phyloP scores from a whole-genome alignment of 2,797 vertebrate species.

The Meda fulgida region DNA sequence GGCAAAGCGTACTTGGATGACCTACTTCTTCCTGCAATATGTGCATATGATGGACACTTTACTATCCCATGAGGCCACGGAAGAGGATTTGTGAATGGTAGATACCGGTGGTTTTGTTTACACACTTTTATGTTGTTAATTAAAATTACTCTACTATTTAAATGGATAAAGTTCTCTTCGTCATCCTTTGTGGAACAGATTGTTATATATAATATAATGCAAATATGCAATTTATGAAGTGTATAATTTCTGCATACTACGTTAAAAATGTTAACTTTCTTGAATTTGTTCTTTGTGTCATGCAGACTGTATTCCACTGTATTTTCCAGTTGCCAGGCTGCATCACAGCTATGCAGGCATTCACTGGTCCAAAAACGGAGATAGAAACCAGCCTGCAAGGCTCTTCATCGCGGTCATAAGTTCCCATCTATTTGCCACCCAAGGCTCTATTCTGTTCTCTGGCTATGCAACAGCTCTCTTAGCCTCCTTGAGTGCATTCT shows the following conservation, averaged over 20 bases:
- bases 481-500: slow-evolving; percentile 56
- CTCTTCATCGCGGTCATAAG: slow-evolving; percentile 28
- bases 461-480: slow-evolving; percentile 43
- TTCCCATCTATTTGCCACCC: slow-evolving; percentile 33
- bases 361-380: slow-evolving; percentile 10
- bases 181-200: too few species aligned
- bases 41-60: too few species aligned
- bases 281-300: background rate
- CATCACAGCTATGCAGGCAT: slow-evolving; percentile 18
- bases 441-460: slow-evolving; percentile 42
- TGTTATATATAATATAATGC: background rate
- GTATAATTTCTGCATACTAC: background rate
- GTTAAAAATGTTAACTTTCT: background rate
- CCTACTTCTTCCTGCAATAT: too few species aligned
- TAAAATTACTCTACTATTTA: too few species aligned
- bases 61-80: too few species aligned
- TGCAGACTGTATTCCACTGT: background rate
- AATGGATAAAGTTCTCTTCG: too few species aligned
- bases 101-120: too few species aligned
- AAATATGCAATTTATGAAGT: background rate
- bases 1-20: too few species aligned
- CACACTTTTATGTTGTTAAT: too few species aligned
- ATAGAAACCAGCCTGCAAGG: slow-evolving; percentile 31
- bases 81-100: too few species aligned
- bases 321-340: slow-evolving; percentile 10